Evolutionary conservation across 2,888 invertebrate genomes (phyloP).

Genomic region (Drosophila gaucha): DNA sequence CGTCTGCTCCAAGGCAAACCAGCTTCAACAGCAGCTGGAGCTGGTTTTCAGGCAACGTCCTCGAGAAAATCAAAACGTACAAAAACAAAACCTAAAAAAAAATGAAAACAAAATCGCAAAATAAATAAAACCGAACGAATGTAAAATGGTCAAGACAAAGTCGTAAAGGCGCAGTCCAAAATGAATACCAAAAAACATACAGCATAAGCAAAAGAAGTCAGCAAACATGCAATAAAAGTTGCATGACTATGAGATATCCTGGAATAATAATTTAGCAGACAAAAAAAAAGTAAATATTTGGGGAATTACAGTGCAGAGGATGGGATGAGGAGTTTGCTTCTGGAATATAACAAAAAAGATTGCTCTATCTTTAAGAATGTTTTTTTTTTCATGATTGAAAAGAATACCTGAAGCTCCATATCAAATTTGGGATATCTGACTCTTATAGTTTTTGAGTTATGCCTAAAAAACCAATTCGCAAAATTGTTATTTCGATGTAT

Average conservation of each 20-base stretch:
- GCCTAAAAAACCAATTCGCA: too few species aligned
- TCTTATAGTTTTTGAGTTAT: too few species aligned
- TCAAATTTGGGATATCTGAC: too few species aligned
- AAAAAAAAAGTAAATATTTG: too few species aligned
- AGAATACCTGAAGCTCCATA: too few species aligned
- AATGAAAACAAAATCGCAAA: constrained; percentile 2
- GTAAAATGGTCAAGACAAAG: constrained; percentile 54
- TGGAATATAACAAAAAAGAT: too few species aligned
- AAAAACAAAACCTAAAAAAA: constrained; percentile 10
- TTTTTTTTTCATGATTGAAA: too few species aligned
- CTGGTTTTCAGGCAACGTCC: constrained; percentile 75
- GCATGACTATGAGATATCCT: constrained; percentile 13
- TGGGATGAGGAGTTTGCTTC: too few species aligned
- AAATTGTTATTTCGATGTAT: too few species aligned
- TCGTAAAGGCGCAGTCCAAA: constrained; percentile 42
- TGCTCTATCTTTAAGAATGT: too few species aligned
- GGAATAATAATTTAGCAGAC: neutral
- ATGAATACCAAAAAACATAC: constrained; percentile 20
- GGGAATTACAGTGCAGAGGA: too few species aligned
- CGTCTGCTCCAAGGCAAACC: constrained; percentile 71
- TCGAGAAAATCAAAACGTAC: constrained; percentile 56
- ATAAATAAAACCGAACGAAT: constrained; percentile 41
- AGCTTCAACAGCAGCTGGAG: constrained; percentile 60
- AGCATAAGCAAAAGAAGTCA: constrained; percentile 14
- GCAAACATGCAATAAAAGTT: constrained; percentile 18